Conservation (phyloP, 2,888 invertebrate genomes). For the Hyposoter didymator region DNA sequence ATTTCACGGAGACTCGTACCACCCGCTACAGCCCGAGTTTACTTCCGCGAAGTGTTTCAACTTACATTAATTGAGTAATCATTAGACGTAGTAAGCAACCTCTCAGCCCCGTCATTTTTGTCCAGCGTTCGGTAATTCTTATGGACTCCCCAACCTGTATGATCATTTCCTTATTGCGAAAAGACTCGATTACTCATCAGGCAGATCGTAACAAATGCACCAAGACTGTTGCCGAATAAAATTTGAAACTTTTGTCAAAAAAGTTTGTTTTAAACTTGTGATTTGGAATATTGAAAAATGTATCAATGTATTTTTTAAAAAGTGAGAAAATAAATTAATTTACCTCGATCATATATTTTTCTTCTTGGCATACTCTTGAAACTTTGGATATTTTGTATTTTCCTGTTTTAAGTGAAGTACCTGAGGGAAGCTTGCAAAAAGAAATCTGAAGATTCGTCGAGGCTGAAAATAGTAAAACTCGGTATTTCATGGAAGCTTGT, state of each 20-base stretch:
- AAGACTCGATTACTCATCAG: neutral
- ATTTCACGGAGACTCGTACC: conserved; percentile 32
- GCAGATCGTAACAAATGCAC: neutral
- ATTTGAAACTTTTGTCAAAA: neutral
- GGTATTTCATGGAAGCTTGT: no score
- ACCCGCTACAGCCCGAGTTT: conserved; percentile 16
- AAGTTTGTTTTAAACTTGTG: no score
- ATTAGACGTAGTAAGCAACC: neutral
- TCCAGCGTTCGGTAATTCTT: neutral
- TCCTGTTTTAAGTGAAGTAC: no score
- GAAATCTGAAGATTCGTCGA: no score
- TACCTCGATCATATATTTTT: no score
- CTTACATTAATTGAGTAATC: conserved; percentile 17
- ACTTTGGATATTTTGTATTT: no score
- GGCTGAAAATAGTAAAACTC: no score
- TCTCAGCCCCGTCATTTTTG: neutral
- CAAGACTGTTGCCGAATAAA: neutral
- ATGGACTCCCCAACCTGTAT: neutral
- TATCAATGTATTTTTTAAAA: no score
- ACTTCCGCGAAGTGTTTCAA: conserved; percentile 28
- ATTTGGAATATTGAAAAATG: no score
- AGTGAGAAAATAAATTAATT: no score
- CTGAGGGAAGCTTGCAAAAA: no score
- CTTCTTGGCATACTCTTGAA: no score
- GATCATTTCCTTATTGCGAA: neutral